Conservation (phyloP, 2,888 invertebrate species). For the Nebria brevicollis region DNA sequence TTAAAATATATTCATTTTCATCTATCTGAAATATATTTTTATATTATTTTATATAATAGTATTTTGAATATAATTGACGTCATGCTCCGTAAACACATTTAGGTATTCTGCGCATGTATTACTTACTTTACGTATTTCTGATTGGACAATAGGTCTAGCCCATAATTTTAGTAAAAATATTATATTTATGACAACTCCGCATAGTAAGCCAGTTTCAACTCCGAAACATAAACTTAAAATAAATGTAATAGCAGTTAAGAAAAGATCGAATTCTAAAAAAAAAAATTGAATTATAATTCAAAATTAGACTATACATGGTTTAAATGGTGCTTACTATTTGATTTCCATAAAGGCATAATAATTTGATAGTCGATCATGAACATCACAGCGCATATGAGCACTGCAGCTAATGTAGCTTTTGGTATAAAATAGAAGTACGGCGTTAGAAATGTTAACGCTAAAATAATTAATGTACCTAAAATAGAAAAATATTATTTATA, state of each 20-base stretch:
- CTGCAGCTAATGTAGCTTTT: constrained; percentile 84
- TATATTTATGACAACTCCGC: constrained; percentile 75
- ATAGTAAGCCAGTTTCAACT: constrained; percentile 82
- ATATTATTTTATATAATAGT: no score
- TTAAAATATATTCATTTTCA: constrained; percentile 65
- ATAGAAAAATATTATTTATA: constrained; percentile 49
- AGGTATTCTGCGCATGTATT: no score
- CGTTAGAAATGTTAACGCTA: constrained; percentile 86
- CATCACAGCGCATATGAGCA: constrained; percentile 89
- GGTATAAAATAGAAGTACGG: constrained; percentile 90
- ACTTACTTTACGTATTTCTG: constrained; percentile 62
- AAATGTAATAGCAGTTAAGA: constrained; percentile 76
- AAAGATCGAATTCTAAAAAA: constrained; percentile 59
- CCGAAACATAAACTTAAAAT: constrained; percentile 73
- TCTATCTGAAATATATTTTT: constrained; percentile 58
- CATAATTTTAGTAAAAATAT: constrained; percentile 72
- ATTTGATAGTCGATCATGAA: constrained; percentile 77
- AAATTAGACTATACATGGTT: constrained; percentile 23
- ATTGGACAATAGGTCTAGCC: constrained; percentile 70
- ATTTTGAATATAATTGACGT: no score
- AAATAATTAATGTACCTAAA: constrained; percentile 79
- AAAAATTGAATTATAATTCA: constrained; percentile 39
- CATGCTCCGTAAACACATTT: no score
- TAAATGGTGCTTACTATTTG: constrained; percentile 63
- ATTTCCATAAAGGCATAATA: constrained; percentile 65